These are phyloP conservation scores for Zaprionus taronus DNA, from an alignment of 1,140 invertebrate species.

Conservation along the genomic window DNA sequence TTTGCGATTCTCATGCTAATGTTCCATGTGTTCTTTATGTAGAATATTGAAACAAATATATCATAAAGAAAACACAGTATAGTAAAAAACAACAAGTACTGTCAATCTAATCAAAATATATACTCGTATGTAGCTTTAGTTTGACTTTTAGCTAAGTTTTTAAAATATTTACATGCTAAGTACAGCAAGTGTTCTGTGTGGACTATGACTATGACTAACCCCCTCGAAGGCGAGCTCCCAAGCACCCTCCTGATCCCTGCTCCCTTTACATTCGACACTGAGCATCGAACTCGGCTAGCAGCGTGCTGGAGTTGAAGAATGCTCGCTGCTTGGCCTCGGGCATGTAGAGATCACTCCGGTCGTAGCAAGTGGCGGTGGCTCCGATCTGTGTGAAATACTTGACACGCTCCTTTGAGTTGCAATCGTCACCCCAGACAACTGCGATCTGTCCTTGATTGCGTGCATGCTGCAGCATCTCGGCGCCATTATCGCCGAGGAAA, in stretches of 20 bases:
- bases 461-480: conserved; percentile 90
- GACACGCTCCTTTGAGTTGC: conserved; percentile 93
- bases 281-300: conserved; percentile 72
- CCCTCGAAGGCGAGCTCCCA: not conserved
- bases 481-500: conserved; percentile 89
- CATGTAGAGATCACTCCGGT: conserved; percentile 89
- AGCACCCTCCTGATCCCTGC: not conserved
- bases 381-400: conserved; percentile 93
- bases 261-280: conserved; percentile 61
- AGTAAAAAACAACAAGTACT: conserved; percentile 12
- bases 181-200: conserved; percentile 24
- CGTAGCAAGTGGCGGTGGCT: conserved; percentile 96
- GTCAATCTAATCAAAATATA: conserved; percentile 12
- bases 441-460: conserved; percentile 91
- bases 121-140: conserved; percentile 37
- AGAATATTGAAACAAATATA: not conserved
- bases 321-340: conserved; percentile 64
- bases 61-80: not conserved
- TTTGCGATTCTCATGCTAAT: not conserved
- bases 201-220: conserved; percentile 44
- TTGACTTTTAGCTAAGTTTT: conserved; percentile 9
- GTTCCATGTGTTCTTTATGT: not conserved
- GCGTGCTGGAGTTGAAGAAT: conserved; percentile 73
- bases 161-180: conserved; percentile 29
- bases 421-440: conserved; percentile 98